Base-by-base conservation (phyloP, 2,888 invertebrate species). In the Ochropleura leucogaster region DNA sequence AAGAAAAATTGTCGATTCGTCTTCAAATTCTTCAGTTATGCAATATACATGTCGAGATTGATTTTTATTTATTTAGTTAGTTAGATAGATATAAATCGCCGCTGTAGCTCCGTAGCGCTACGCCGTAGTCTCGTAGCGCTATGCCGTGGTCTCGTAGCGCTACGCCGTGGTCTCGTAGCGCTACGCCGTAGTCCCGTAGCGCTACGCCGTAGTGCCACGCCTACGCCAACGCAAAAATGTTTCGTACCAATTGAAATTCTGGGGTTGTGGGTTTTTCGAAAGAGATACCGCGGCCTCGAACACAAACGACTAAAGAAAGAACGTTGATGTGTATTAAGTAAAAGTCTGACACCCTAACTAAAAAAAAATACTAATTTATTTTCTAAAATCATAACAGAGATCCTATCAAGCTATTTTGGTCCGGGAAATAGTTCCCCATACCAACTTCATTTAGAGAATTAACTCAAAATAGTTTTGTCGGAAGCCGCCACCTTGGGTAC, bases 111-210 rank as follows among this genome's bases (percentile, higher is more conserved):
- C 51, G 67, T 59, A 68, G 46, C 55, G 47, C 47, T 47, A 57
- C 46, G 46, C 57, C 62, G 47, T 47, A 47, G 47, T 14, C 47
- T 10, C 47, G 10, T 47, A 47, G 47, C 47, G 12, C 47, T 47
- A 47, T 12, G 47, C 16, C 60, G 18, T 10, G 10, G 60, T 18
- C 44, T 47, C 59, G 47, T 68, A 62, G 47, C 51, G 10, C 62
- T 63, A 70, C 63, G 63, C 44, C 70, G 70, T 70, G 63, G 53
- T 6, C 44, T 7, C 53, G 68, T 59, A 68, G 47, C 57, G 18
- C 46, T 46, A 57, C 44, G 46, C 68, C 60, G 18, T 10, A 18
- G 60, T 18, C 44, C 59, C 59, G 47, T 68, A 62, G 47, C 51
- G 10, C 62, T 63, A 70, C 63, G 63, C 16, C 60, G 18, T 10